Percentiles rank a stretch among this genome's conserved stretches.
Evolutionary conservation across 2,797 vertebrate species (phyloP).

Genomic region (Onychomys torridus): DNA sequence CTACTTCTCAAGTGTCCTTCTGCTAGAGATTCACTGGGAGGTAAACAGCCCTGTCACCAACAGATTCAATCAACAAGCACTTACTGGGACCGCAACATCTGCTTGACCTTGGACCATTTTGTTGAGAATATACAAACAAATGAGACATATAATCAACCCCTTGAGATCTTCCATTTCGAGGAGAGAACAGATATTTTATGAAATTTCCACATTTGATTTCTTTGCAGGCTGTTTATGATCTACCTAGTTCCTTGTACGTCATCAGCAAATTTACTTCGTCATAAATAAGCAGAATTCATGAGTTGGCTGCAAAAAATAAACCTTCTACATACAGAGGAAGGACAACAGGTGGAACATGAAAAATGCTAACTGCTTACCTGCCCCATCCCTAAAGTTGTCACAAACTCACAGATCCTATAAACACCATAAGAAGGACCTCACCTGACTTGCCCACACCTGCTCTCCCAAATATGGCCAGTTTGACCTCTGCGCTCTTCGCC

Average conservation of each 20-base stretch:
- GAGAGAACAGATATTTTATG: constrained; percentile 14
- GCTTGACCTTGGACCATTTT: neutral
- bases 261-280: neutral
- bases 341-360: neutral
- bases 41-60: neutral
- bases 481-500: constrained; percentile 98
- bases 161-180: neutral
- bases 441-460: constrained; percentile 99
- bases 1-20: neutral
- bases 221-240: neutral
- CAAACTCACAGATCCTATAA: neutral
- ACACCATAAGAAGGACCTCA: constrained; percentile 78
- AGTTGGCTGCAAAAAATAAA: neutral
- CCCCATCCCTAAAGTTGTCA: neutral
- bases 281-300: constrained; percentile 35
- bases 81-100: neutral
- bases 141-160: neutral
- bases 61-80: neutral
- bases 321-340: constrained; percentile 21
- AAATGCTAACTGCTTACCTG: neutral
- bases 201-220: constrained; percentile 34
- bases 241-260: neutral
- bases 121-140: constrained; percentile 18
- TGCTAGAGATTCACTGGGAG: neutral
- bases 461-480: constrained; percentile 96